These are phyloP conservation scores for Charaxes varanes DNA, from an alignment of 1,140 invertebrate species.

Conservation along the genomic window DNA sequence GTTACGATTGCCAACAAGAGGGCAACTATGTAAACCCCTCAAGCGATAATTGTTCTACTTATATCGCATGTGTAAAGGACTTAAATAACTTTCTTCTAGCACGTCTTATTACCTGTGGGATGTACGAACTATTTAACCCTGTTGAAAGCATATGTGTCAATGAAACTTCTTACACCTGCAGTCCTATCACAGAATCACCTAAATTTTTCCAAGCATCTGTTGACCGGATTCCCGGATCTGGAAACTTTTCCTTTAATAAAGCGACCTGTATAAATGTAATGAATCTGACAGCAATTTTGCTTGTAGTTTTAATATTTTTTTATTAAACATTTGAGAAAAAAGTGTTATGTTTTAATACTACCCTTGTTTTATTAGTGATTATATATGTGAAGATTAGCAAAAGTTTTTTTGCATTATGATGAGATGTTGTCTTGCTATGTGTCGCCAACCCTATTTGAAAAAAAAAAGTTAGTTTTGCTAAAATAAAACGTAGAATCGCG, in stretches of 20 bases:
- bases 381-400: too few relatives aligned
- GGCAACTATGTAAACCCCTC: constrained; percentile 31
- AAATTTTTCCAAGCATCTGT: constrained; percentile 17
- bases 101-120: constrained; percentile 36
- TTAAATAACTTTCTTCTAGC: constrained; percentile 32
- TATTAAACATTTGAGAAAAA: too few relatives aligned
- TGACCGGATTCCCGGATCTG: constrained; percentile 10
- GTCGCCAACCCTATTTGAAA: too few relatives aligned
- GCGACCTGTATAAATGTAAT: constrained; percentile 1
- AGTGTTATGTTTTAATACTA: too few relatives aligned
- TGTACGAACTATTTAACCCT: constrained; percentile 29
- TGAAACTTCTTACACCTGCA: constrained; percentile 26
- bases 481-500: too few relatives aligned
- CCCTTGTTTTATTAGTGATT: too few relatives aligned
- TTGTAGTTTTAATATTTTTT: constrained; percentile 6
- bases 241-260: constrained; percentile 19
- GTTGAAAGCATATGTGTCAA: constrained; percentile 31
- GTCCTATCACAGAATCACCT: constrained; percentile 13
- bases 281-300: neutral
- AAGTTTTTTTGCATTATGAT: too few relatives aligned
- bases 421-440: too few relatives aligned
- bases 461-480: too few relatives aligned
- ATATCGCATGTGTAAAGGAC: constrained; percentile 41
- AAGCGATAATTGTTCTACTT: constrained; percentile 29
- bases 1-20: constrained; percentile 33